Evolutionary conservation across 2,888 invertebrate species (phyloP), one percentile per base, ranked within the genome.

Genomic region (Venusia cambrica): DNA sequence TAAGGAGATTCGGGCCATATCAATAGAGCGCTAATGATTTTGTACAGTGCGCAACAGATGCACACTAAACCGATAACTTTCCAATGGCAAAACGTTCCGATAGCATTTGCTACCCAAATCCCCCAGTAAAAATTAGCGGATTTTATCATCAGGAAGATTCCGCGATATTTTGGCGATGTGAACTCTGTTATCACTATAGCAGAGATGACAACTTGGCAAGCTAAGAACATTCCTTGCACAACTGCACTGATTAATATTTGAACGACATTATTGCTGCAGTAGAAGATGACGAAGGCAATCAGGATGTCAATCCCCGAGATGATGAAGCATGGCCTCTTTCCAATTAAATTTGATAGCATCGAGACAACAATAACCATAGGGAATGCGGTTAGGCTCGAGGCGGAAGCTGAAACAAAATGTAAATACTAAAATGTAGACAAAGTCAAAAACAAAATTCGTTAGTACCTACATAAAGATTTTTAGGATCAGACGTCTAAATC

Each of bases 1-100:
- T 59, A 48, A 0, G 68, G 68, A 1, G 67, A 66, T 17, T 67
- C 67, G 0, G 68, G 61, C 53, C 57, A 55, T 3, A 57, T 30
- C 2, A n/a, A n/a, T n/a, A 51, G 12, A 3, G 52, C 10, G 1
- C 49, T 45, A 0, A 21, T 9, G 3, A 57, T 17, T 3, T 22
- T 38, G 10, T 57, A 60, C 1, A 43, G 1, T 8, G 45, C 36
- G 10, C 49, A 50, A 0, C 48, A 0, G 0, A 63, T 32, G 0
- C 58, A 53, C 1, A 52, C 1, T 2, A 62, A 0, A 0, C 43
- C 49, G 9, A 66, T 63, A 0, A 45, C 43, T 3, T 37, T 63
- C 61, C 60, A 67, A 26, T 61, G 49, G 2, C 45, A 57, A 15
- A 55, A 68, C 1, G 65, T 62, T 2, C 64, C 65, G 1, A 63